phyloP scores from a whole-genome alignment of 2,797 vertebrate species.

The Lophotriccus pileatus region DNA sequence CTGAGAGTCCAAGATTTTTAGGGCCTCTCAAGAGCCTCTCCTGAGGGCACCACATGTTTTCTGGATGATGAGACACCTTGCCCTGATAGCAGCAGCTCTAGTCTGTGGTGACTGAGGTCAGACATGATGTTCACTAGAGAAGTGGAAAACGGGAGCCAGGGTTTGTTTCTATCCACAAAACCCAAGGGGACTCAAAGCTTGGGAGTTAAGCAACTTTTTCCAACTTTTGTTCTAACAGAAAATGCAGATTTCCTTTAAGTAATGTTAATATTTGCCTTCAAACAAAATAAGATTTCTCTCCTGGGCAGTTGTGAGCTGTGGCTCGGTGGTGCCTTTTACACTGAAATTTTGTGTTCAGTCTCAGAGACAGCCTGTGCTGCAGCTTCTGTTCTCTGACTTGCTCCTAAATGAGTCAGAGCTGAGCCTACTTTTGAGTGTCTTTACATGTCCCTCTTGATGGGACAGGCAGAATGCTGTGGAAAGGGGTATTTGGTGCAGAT shows the following conservation, averaged over 20 bases:
- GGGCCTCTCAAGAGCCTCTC: neutral
- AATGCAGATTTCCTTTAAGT: neutral
- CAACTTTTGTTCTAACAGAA: fast-evolving
- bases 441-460: neutral
- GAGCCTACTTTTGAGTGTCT: neutral
- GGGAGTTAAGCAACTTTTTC: neutral
- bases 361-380: neutral
- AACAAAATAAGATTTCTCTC: neutral
- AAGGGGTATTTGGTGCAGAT: neutral
- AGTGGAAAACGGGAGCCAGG: too few species aligned
- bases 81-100: neutral
- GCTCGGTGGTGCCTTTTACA: neutral
- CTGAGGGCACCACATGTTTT: neutral
- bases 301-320: neutral
- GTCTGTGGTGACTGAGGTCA: neutral
- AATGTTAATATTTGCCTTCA: neutral
- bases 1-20: neutral
- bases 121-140: neutral
- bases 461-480: fast-evolving
- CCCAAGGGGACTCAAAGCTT: neutral
- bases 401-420: neutral
- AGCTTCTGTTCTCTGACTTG: neutral
- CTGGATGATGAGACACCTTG: neutral
- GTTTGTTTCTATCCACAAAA: neutral
- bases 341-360: neutral